Evolutionary conservation across 2,113 vertebrate species (phyloP), one percentile per base, ranked within the genome.

Genomic region (Malurus alboscapulatus): DNA sequence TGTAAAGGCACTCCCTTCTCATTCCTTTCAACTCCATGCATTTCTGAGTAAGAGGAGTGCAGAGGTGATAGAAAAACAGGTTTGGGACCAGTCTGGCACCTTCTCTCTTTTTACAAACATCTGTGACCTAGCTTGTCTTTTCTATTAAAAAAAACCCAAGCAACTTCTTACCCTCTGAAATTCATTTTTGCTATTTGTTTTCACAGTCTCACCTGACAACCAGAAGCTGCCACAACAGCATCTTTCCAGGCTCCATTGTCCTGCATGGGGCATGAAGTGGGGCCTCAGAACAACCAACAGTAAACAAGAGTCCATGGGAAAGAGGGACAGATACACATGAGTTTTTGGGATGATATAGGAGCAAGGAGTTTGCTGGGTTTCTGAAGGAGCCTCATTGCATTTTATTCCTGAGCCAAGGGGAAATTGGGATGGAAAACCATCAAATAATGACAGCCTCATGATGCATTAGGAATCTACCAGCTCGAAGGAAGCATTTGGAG

Each of bases 101-200:
- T 53, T 42, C 7, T 65, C 16, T 68, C 25, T 44, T 77, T 73
- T 75, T 76, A 38, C 30, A 57, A 5, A 50, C 13, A 1, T 44
- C 62, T 16, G 32, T 66, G 38, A 65, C 62, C 45, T 78, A 44
- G 32, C 42, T 58, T 87, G 58, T 87, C 58, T 87, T 92, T 83
- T 51, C 62, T 79, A 16, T 59, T 66, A 24, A 61, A 91, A 82
- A 73, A 22, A 3, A 0, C 4, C 38, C 67, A 40, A 42, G 55
- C 2, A 24, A 30, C 14, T 85, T 17, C 21, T 94, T 69, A 59
- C 14, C 57, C 50, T 90, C 55, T 69, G 50, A 69, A 80, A 69
- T 21, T 92, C 32, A 61, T 81, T 96, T 96, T 92, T 67, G 63
- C 45, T 78, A 34, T 91, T 91, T 87, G 24, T 68, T 95, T 90